Conservation (phyloP, 2,113 vertebrate species). For the Dicrurus megarhynchus region DNA sequence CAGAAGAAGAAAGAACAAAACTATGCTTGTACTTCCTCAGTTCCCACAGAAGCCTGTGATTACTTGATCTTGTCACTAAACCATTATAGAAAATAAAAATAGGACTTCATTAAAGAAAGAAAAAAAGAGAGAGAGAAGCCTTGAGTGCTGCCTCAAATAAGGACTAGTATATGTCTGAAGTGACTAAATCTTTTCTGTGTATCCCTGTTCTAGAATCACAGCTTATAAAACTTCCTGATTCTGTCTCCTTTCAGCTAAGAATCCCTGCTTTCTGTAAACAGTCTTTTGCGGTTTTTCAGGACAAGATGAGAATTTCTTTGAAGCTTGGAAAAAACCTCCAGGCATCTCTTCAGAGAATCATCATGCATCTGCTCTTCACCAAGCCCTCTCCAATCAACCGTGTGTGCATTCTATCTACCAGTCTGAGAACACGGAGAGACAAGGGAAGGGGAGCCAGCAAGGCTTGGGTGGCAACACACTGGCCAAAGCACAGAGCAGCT, state of each 20-base stretch:
- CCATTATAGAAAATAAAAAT: background rate
- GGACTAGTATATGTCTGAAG: background rate
- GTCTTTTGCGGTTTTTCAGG: background rate
- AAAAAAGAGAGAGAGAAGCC: background rate
- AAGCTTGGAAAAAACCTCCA: background rate
- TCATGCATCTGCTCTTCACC: background rate
- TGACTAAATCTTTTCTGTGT: background rate
- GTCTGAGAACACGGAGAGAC: background rate
- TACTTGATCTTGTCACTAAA: background rate
- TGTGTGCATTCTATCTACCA: background rate
- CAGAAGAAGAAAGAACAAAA: background rate
- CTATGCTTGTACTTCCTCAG: background rate
- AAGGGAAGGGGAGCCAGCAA: background rate
- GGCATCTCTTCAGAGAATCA: background rate
- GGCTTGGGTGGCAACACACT: background rate
- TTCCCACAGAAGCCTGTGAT: background rate
- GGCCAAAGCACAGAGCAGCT: background rate
- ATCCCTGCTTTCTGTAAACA: background rate
- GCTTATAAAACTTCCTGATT: background rate
- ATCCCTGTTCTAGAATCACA: background rate
- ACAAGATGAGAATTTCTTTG: constrained; percentile 5
- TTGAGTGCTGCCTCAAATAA: background rate
- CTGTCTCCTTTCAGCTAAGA: background rate
- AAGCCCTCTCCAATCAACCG: background rate
- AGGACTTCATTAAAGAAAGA: background rate